Evolutionary conservation across 2,888 invertebrate species (phyloP), one percentile per base, ranked within the genome.

Genomic region (Argyra leucocephala): DNA sequence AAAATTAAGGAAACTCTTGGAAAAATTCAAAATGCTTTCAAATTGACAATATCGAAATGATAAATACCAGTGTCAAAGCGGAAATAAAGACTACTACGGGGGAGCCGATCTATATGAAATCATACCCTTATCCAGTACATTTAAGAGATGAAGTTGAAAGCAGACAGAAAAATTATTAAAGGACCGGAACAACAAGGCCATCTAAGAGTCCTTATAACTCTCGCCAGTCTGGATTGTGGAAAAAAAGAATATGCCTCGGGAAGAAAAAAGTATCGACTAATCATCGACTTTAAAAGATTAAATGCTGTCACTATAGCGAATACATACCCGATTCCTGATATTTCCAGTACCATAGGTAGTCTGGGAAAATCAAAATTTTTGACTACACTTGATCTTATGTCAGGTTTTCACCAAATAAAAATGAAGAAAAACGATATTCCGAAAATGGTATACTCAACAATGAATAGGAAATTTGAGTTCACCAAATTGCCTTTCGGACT

Each of bases 151-250:
- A 74, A 69, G 73, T n/a, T n/a, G n/a, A n/a, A n/a, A 31, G 9
- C 74, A 78, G 68, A 71, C 77, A 0, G 22, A 69, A 2, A 71
- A 74, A 69, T 68, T 77, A 62, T 61, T 75, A n/a, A 58, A 72
- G 3, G 72, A 73, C 4, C 61, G 67, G 69, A 2, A 73, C 76
- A 3, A 74, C 75, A 21, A 67, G 72, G 63, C 70, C 70, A n/a
- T 73, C 73, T 0, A 70, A 68, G 60, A 73, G 71, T 31, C 69
- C 71, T 0, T 73, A 72, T 60, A 72, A 72, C 10, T 72, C 69
- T 23, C n/a, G n/a, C 72, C 72, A 0, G 63, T 74, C 23, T 73
- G 73, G 69, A 61, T 71, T 9, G 69, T 71, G 1, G 70, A 68
- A 0, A 71, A 71, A 63, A 71, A 64, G 66, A 66, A 1, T 67